Conservation (phyloP, 2,888 invertebrate species). For the Frankliniella intonsa region DNA sequence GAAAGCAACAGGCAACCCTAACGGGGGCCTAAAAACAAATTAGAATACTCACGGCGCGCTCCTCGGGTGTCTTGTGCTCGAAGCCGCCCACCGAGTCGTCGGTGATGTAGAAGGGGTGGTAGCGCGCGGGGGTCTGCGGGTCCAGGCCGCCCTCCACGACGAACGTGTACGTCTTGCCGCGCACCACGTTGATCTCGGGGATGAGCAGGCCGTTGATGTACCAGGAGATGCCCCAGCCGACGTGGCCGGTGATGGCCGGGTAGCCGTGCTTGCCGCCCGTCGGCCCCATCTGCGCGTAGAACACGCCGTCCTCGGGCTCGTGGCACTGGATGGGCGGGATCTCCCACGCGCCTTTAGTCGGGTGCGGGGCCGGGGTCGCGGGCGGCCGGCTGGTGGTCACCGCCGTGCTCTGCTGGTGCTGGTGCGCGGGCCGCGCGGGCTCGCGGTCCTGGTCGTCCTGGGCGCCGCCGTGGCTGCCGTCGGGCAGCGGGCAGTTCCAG, state of each 20-base stretch:
- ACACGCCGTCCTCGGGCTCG: conserved; percentile 86
- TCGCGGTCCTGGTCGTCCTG: conserved; percentile 34
- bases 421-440: not conserved
- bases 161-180: conserved; percentile 82
- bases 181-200: conserved; percentile 83
- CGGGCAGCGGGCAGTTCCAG: conserved; percentile 91
- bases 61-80: conserved; percentile 73
- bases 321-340: conserved; percentile 85
- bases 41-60: conserved; percentile 63
- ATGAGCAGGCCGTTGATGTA: conserved; percentile 90
- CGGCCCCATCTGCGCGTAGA: conserved; percentile 90
- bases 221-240: conserved; percentile 92
- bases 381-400: conserved; percentile 46
- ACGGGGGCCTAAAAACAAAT: not conserved
- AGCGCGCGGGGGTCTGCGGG: conserved; percentile 71
- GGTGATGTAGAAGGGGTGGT: conserved; percentile 91
- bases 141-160: conserved; percentile 81
- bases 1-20: not conserved
- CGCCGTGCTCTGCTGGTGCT: conserved; percentile 45
- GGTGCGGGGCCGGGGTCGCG: conserved; percentile 42
- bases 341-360: conserved; percentile 64
- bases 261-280: conserved; percentile 88
- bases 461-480: conserved; percentile 45
- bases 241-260: conserved; percentile 83
- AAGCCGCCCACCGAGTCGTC: conserved; percentile 89